These are phyloP conservation scores for Myoxocephalus aenaeus DNA, from an alignment of 2,797 vertebrate species.

Conservation along the genomic window DNA sequence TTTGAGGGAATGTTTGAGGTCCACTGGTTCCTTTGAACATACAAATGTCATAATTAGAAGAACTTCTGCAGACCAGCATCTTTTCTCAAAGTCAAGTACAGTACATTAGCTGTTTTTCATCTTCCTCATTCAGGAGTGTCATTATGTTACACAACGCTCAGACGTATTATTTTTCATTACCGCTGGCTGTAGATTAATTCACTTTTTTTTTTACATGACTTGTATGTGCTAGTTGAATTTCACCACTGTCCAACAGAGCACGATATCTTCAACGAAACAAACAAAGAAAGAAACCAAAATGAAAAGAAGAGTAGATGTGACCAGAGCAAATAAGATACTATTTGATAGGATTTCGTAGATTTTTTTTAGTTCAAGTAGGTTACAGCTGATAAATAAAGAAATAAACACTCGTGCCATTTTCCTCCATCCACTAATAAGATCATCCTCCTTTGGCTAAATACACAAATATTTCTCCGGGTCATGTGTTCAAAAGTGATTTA, in stretches of 20 bases:
- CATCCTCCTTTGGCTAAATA: constrained; percentile 49
- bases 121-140: not conserved
- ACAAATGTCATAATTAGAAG: constrained; percentile 4
- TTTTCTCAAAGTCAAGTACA: not conserved
- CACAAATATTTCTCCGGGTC: constrained; percentile 67
- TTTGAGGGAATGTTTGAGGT: constrained; percentile 5
- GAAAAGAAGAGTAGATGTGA: not conserved
- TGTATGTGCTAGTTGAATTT: not conserved
- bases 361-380: not conserved
- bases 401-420: constrained; percentile 25
- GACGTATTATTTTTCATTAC: not conserved
- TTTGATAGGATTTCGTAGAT: not conserved
- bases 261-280: not conserved
- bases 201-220: not conserved
- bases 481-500: constrained; percentile 70
- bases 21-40: not conserved
- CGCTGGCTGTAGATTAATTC: not conserved
- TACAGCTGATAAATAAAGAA: constrained; percentile 6
- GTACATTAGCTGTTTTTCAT: not conserved
- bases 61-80: not conserved
- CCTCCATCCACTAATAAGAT: constrained; percentile 42
- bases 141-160: not conserved
- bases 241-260: not conserved
- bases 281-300: not conserved
- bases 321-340: not conserved